A percentile compares a stretch with the other conserved stretches of the same genome.
phyloP scores from a whole-genome alignment of 2,797 vertebrate genomes.

The Pogonophryne albipinna region DNA sequence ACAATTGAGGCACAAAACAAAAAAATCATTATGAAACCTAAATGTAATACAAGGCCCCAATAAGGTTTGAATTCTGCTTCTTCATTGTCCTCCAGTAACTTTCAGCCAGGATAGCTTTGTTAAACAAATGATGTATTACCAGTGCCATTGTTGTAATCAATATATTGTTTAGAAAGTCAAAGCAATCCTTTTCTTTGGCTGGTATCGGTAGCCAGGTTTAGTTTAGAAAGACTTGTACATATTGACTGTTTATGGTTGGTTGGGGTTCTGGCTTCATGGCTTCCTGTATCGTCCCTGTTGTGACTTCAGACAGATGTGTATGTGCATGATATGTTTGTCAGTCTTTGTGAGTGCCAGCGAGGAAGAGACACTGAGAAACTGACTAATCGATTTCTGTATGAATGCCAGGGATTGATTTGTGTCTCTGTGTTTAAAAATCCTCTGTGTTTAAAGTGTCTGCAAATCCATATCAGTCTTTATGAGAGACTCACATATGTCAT shows the following conservation, averaged over 20 bases:
- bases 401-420: conserved; percentile 62
- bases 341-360: conserved; percentile 26
- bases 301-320: conserved; percentile 60
- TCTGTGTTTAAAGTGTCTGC: conserved; percentile 42
- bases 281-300: conserved; percentile 54
- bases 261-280: conserved; percentile 51
- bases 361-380: not conserved
- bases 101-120: conserved; percentile 19
- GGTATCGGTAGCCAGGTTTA: conserved; percentile 32
- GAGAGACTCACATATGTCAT: conserved; percentile 23
- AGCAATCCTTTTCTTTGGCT: conserved; percentile 1
- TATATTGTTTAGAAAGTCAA: conserved; percentile 7
- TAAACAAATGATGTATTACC: conserved; percentile 18
- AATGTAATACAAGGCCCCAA: too few species aligned
- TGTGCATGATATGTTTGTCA: conserved; percentile 41
- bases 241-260: conserved; percentile 64
- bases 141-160: conserved; percentile 7
- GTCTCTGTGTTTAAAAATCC: conserved; percentile 57
- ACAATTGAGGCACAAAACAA: too few species aligned
- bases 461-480: conserved; percentile 43
- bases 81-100: conserved; percentile 4
- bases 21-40: too few species aligned
- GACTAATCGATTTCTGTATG: conserved; percentile 57
- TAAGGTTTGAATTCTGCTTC: too few species aligned
- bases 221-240: conserved; percentile 59